Evolutionary conservation across 2,888 invertebrate species (phyloP), one percentile per base, ranked within the genome.

Genomic region (Ectemnius continuus): DNA sequence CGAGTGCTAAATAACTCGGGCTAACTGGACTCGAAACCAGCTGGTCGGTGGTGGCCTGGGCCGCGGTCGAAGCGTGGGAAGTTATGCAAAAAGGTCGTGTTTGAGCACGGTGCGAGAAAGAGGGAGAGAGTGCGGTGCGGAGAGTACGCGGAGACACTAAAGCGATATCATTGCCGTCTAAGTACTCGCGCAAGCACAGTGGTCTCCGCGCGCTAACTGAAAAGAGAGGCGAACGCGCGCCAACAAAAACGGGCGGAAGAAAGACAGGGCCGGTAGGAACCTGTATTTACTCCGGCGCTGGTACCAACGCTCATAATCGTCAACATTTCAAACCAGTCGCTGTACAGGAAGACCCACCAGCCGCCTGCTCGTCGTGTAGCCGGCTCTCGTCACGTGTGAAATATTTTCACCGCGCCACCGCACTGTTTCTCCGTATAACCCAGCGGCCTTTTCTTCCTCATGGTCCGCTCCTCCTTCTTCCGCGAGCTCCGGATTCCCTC

Each of bases 11-110:
- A 78, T 80, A 80, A 75, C 75, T 72, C 63, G 62, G 28, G 61
- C 70, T 82, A 82, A 82, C 82, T 83, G 82, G 83, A 82, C 79
- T 78, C 61, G 52, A 72, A 64, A 71, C 76, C 70, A 76, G 81
- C 74, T 61, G 73, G 84, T 69, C 61, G 62, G 36, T 65, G 58
- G 73, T 67, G 67, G 64, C 75, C 71, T 65, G 68, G 67, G 58
- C 59, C 77, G 18, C 67, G 57, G 45, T 13, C 16, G 75, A 78
- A 79, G 82, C 85, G 84, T 87, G 86, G 83, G 84, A 85, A 85
- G 84, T 84, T 83, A 82, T 81, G 84, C 82, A 80, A 81, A 82
- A 84, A 83, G 80, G 80, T 59, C 16, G 52, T 52, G 63, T 70
- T 79, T 70, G 56, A 48, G 68, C 26, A 45, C 26, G n/a, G 16